phyloP scores from a whole-genome alignment of 2,797 vertebrate species.

The Poliocrania exsul region DNA sequence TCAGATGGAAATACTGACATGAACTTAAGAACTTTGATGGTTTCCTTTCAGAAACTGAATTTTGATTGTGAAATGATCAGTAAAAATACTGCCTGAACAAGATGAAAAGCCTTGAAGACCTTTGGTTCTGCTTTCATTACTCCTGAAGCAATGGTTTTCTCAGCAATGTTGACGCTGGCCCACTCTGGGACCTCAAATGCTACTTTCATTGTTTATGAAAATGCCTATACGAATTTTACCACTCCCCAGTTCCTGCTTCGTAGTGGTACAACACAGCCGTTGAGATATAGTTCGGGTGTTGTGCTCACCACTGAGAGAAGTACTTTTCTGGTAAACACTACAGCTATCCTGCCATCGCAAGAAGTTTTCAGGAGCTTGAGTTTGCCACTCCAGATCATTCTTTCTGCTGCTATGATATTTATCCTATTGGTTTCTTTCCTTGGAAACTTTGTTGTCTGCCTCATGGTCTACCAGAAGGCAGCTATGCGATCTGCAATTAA shows the following conservation, averaged over 20 bases:
- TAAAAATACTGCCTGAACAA: constrained; percentile 50
- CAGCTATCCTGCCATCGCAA: constrained; percentile 68
- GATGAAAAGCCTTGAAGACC: constrained; percentile 70
- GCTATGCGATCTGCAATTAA: constrained; percentile 99
- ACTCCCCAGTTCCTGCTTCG: constrained; percentile 70
- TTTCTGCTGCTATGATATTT: constrained; percentile 87
- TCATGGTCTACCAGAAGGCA: constrained; percentile 98
- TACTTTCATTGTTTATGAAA: constrained; percentile 80
- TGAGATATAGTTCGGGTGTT: constrained; percentile 70
- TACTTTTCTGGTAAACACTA: constrained; percentile 66
- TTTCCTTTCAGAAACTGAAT: constrained; percentile 46
- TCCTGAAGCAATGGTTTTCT: constrained; percentile 85
- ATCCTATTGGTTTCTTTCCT: constrained; percentile 90
- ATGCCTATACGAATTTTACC: constrained; percentile 81
- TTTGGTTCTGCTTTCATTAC: constrained; percentile 11
- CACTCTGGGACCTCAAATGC: constrained; percentile 78
- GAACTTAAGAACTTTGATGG: constrained; percentile 61
- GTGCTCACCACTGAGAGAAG: constrained; percentile 70
- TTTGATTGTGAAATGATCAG: constrained; percentile 32
- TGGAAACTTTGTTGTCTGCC: constrained; percentile 95
- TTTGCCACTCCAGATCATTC: constrained; percentile 91
- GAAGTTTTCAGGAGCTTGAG: constrained; percentile 78
- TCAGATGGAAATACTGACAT: constrained; percentile 63
- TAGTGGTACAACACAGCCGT: constrained; percentile 63
- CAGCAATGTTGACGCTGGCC: constrained; percentile 75